Evolutionary conservation across 2,888 invertebrate genomes (phyloP).

Genomic region (Oegoconia quadripuncta): DNA sequence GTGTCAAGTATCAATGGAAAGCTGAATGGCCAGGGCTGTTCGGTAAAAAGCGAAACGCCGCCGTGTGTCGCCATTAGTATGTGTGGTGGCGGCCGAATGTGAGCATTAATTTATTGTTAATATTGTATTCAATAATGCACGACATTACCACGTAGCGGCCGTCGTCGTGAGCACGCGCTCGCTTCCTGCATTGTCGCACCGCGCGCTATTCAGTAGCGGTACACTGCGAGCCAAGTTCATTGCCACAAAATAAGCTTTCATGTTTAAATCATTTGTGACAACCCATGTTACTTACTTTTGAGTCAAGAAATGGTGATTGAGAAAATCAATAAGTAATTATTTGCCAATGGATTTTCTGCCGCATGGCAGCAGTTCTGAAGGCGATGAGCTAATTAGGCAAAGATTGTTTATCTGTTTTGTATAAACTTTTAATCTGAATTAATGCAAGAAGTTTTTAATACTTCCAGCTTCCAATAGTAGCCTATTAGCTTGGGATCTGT

Average conservation of each 20-base stretch:
- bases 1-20: slow-evolving; percentile 63
- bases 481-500: no score
- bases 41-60: slow-evolving; percentile 59
- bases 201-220: slow-evolving; percentile 16
- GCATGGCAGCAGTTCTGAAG: no score
- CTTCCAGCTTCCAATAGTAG: no score
- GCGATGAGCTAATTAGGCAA: no score
- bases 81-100: slow-evolving; percentile 62
- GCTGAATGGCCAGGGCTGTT: slow-evolving; percentile 54
- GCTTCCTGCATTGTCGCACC: slow-evolving; percentile 59
- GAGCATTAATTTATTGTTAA: slow-evolving; percentile 76
- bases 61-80: slow-evolving; percentile 75
- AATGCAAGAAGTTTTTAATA: no score
- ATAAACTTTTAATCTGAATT: no score
- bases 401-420: no score
- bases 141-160: slow-evolving; percentile 33
- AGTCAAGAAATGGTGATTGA: slow-evolving; percentile 5
- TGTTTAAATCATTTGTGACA: slow-evolving; percentile 13
- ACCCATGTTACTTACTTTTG: slow-evolving; percentile 19
- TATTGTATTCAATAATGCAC: slow-evolving; percentile 69
- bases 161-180: slow-evolving; percentile 55
- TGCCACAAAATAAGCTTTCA: slow-evolving; percentile 14
- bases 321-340: slow-evolving; percentile 2
- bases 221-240: slow-evolving; percentile 12
- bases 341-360: no score